Percentiles rank a stretch among this genome's conserved stretches.
These are phyloP conservation scores for Criorhina ranunculi DNA, from an alignment of 2,888 invertebrate species.

Conservation along the genomic window DNA sequence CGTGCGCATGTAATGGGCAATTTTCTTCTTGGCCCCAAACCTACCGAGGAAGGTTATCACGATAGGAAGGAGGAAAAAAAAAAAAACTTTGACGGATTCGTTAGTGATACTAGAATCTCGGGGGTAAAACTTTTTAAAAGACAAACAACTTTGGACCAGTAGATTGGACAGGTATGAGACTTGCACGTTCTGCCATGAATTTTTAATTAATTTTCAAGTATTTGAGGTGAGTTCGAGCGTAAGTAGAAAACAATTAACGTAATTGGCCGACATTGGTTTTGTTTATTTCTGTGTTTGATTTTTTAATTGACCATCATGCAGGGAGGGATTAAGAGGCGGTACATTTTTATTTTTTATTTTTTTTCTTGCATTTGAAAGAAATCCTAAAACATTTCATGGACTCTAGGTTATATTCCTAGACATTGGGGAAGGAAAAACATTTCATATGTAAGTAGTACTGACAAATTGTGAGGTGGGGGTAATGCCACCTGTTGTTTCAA, in stretches of 20 bases:
- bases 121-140: background rate
- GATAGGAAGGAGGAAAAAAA: background rate
- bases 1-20: constrained; percentile 45
- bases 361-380: no score
- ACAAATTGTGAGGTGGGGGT: no score
- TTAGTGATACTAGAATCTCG: constrained; percentile 26
- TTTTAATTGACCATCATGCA: background rate
- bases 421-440: no score
- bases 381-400: no score
- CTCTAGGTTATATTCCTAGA: no score
- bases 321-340: background rate
- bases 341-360: background rate
- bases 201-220: constrained; percentile 51
- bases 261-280: constrained; percentile 38
- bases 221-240: constrained; percentile 38
- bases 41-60: background rate
- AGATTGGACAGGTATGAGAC: constrained; percentile 6
- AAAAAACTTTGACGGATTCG: constrained; percentile 46
- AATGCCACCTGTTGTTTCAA: no score
- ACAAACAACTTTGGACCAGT: constrained; percentile 7
- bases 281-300: constrained; percentile 10
- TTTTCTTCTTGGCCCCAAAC: constrained; percentile 26
- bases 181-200: background rate
- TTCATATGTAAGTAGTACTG: no score
- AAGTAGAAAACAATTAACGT: constrained; percentile 52